Evolutionary conservation across 37 sponge, comb jelly and placozoan genomes (phyloP).

Genomic region (Hexactinellida sp.): DNA sequence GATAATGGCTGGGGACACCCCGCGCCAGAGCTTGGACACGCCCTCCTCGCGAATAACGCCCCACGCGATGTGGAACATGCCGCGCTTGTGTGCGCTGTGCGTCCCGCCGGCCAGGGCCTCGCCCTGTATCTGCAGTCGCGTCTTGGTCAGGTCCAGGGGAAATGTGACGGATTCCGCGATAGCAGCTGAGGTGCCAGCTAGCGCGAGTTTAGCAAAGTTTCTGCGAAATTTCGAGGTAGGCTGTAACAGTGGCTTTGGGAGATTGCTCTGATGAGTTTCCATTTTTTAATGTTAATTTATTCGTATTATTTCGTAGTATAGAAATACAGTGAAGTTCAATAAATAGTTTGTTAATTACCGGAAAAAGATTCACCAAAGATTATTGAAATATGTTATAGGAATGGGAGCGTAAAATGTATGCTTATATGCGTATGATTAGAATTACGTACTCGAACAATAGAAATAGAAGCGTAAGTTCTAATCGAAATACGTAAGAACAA

Average conservation of each 20-base stretch:
- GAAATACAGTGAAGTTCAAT: too few relatives aligned
- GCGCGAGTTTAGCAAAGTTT: not conserved
- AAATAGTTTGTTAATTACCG: too few relatives aligned
- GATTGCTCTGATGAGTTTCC: not conserved
- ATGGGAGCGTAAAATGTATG: too few relatives aligned
- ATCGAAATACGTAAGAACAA: too few relatives aligned
- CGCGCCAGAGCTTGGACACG: slow-evolving; percentile 48
- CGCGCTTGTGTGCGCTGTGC: slow-evolving; percentile 25
- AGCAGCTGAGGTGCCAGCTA: not conserved
- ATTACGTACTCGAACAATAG: too few relatives aligned
- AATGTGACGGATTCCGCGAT: slow-evolving; percentile 39
- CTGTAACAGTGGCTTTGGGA: too few relatives aligned
- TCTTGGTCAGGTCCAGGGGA: slow-evolving; percentile 71
- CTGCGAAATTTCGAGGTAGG: not conserved
- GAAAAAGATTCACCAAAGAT: too few relatives aligned
- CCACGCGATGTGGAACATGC: slow-evolving; percentile 39
- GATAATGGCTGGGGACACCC: slow-evolving; percentile 53
- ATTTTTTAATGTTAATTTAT: not conserved
- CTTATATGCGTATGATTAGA: too few relatives aligned
- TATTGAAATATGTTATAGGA: too few relatives aligned
- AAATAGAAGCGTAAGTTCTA: too few relatives aligned
- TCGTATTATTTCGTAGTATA: not conserved
- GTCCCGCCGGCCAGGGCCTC: slow-evolving; percentile 17
- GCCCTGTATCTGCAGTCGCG: slow-evolving; percentile 67
- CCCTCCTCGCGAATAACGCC: slow-evolving; percentile 67